Percentiles rank a stretch among this genome's conserved stretches.
These are phyloP conservation scores for Acipenser oxyrinchus DNA, from an alignment of 2,797 vertebrate genomes.

Conservation along the genomic window DNA sequence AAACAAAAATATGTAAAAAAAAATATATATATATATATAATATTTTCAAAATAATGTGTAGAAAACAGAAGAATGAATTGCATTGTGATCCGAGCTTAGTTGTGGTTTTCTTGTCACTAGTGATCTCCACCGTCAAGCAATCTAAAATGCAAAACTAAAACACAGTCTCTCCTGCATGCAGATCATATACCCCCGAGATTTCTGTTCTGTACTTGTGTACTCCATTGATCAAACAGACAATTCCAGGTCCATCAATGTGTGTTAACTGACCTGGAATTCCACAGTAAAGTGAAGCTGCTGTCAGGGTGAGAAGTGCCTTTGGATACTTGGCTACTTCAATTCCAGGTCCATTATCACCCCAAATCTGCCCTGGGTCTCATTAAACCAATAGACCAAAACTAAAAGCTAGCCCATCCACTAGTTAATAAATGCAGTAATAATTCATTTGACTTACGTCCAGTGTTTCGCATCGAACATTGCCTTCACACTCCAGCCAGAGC, in stretches of 20 bases:
- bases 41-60: neutral
- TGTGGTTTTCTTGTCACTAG: too few relatives aligned
- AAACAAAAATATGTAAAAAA: neutral
- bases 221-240: too few relatives aligned
- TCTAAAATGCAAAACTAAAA: neutral
- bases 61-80: neutral
- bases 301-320: neutral
- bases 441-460: constrained; percentile 67
- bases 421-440: constrained; percentile 33
- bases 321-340: neutral
- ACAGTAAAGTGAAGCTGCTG: neutral
- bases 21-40: neutral
- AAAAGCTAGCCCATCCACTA: neutral
- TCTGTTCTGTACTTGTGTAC: neutral
- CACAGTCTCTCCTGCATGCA: neutral
- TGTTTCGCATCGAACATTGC: constrained; percentile 58
- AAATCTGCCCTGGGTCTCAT: too few relatives aligned
- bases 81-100: too few relatives aligned
- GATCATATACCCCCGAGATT: neutral
- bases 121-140: too few relatives aligned
- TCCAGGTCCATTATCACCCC: neutral
- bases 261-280: too few relatives aligned
- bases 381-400: neutral
- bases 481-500: constrained; percentile 79
- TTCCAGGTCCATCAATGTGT: too few relatives aligned